phyloP scores from a whole-genome alignment of 2,797 vertebrate genomes.

The Heterohyrax brucei region DNA sequence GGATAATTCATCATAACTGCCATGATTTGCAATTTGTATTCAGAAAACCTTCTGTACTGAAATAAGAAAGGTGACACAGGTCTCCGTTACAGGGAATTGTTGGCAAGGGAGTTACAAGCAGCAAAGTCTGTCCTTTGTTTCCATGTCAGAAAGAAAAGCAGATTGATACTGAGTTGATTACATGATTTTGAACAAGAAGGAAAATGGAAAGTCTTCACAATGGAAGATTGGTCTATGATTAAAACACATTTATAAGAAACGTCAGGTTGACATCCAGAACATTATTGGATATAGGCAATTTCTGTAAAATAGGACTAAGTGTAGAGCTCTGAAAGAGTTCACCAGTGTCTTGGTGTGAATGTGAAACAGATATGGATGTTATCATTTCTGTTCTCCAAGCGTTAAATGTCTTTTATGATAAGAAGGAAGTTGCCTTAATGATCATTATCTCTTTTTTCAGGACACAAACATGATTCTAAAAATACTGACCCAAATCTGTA shows the following conservation, averaged over 20 bases:
- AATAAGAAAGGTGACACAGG: constrained; percentile 52
- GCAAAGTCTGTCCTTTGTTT: constrained; percentile 49
- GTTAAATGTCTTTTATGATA: constrained; percentile 6
- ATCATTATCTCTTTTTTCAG: background rate
- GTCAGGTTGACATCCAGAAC: background rate
- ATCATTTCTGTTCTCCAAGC: background rate
- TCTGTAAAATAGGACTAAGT: constrained; percentile 13
- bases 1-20: constrained; percentile 63
- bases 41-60: background rate
- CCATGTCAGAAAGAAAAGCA: constrained; percentile 61
- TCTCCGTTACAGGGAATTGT: constrained; percentile 15
- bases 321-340: constrained; percentile 19
- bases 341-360: background rate
- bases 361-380: background rate
- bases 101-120: background rate
- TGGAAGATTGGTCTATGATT: constrained; percentile 26
- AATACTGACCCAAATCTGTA: background rate
- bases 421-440: background rate
- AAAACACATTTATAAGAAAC: constrained; percentile 31
- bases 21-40: constrained; percentile 66
- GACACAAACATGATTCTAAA: background rate
- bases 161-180: constrained; percentile 61
- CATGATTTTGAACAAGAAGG: constrained; percentile 62
- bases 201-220: constrained; percentile 42
- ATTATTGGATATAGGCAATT: constrained; percentile 44